Evolutionary conservation across 23 tunicate species (phyloP), one percentile per base, ranked within the genome.

Genomic region (Diplosoma virens): DNA sequence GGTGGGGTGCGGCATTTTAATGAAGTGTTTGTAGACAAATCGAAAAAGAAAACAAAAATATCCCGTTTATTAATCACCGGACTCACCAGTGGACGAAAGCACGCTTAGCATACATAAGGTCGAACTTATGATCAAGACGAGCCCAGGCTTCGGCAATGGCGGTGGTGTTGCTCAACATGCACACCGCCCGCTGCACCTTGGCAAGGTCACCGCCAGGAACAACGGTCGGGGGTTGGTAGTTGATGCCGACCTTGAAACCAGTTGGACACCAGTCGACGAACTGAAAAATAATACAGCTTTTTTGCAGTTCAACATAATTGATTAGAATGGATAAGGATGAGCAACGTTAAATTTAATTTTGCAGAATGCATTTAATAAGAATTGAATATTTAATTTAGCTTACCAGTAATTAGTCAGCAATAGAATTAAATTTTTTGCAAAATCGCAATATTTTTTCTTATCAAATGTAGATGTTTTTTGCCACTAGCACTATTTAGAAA

Each of bases 81-180:
- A 84, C 92, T 80, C 30, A 86, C 94, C 94, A 87, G 60, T 87
- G 94, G 53, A 87, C 94, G 83, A 87, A 87, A 75, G 94, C 94
- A 21, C 94, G 81, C 82, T 87, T 87, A 82, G 94, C 94, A 77
- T 87, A 87, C 94, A 87, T 87, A 47, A 87, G 67, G 35, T 87
- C 94, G 46, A 87, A 87, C 41, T 87, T 87, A 61, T 87, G 94
- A 37, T 87, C 94, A 26, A 87, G 77, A 65, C 94, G 81, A 36
- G 94, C 94, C 94, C 94, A 87, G 27, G 94, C 94, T 37, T 87
- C 94, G 28, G 94, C 94, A 55, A 87, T 87, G 46, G 94, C 94
- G 0, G 94, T 87, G 58, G 94, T 81, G 77, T 87, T 87, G 94
- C 86, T 81, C 82, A 87, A 81, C 94, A 87, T 87, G 82, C 94